Evolutionary conservation across 2,113 vertebrate species (phyloP), one percentile per base, ranked within the genome.

Genomic region (Pampusana beccarii): DNA sequence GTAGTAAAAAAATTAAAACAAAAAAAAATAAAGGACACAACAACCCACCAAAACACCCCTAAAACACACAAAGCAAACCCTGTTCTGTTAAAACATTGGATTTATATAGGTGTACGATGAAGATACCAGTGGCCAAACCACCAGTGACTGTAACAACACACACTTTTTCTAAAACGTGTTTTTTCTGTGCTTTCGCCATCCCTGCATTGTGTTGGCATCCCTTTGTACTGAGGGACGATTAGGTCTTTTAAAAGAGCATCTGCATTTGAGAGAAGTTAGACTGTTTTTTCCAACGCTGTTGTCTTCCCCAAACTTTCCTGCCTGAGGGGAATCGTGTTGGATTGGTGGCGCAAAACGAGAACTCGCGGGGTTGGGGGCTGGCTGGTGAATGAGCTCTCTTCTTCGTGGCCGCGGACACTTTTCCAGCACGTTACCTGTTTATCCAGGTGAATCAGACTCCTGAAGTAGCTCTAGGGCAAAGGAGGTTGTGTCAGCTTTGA

Each of bases 401-500:
- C 57, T 77, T 77, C 29, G 5, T 25, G 48, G 42, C 77, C 1
- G 1, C 11, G 8, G 46, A 38, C 4, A 4, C 42, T 82, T 53
- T 73, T 57, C 48, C 33, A 66, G 57, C 12, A 13, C 57, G 29
- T 71, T 93, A 48, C 69, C 66, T 79, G 61, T 70, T 91, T 81
- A 81, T 73, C 70, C 65, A 73, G 75, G 46, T 54, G 50, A 81
- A 67, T 86, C 69, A 24, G 24, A 38, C 65, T 85, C 48, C 65
- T 60, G 38, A 36, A 89, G 65, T 70, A 78, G 66, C 71, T 88
- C 40, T 70, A 70, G 71, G 65, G 51, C n/a, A 38, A 50, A 38
- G 75, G 80, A 79, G 44, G 31, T 60, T 74, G 38, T 38, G 25
- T 73, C 69, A 54, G 56, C 80, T 89, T 93, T 89, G 71, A 89